phyloP scores from a whole-genome alignment of 2,113 vertebrate species.

The Toxotes jaculatrix region DNA sequence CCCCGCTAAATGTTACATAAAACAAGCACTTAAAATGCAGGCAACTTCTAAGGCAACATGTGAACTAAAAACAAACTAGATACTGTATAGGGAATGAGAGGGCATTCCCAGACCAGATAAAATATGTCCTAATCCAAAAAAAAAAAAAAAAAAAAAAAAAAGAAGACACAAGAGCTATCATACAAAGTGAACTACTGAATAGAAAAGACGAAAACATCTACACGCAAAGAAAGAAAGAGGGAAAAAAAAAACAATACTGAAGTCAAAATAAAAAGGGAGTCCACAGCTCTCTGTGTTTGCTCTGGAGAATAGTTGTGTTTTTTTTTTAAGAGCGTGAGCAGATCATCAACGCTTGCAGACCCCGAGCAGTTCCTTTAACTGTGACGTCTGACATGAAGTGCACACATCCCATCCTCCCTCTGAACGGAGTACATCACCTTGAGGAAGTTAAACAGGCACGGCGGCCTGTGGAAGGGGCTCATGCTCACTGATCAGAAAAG shows the following conservation, averaged over 20 bases:
- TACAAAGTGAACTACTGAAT: slow-evolving; percentile 68
- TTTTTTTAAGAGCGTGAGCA: slow-evolving; percentile 11
- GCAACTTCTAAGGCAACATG: slow-evolving; percentile 85
- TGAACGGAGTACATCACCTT: slow-evolving; percentile 23
- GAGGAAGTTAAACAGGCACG: not conserved
- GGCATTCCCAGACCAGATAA: slow-evolving; percentile 59
- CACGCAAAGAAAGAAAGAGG: slow-evolving; percentile 27
- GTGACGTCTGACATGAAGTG: slow-evolving; percentile 37
- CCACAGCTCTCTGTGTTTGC: slow-evolving; percentile 41
- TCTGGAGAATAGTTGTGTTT: slow-evolving; percentile 18
- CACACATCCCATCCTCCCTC: slow-evolving; percentile 6
- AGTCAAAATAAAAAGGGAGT: slow-evolving; percentile 65
- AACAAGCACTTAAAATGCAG: slow-evolving; percentile 82
- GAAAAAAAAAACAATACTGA: slow-evolving; percentile 67
- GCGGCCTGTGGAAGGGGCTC: slow-evolving; percentile 23
- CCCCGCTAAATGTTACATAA: slow-evolving; percentile 67
- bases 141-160: too few species aligned
- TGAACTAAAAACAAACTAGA: slow-evolving; percentile 82
- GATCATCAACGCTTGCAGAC: slow-evolving; percentile 38
- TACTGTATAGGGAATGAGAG: slow-evolving; percentile 47
- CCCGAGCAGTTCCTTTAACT: slow-evolving; percentile 7
- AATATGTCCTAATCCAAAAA: slow-evolving; percentile 61
- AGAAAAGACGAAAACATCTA: slow-evolving; percentile 73
- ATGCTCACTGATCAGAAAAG: slow-evolving; percentile 27
- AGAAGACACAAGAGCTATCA: slow-evolving; percentile 54